phyloP scores from a whole-genome alignment of 2,113 vertebrate genomes.

The Ramphastos sulfuratus region DNA sequence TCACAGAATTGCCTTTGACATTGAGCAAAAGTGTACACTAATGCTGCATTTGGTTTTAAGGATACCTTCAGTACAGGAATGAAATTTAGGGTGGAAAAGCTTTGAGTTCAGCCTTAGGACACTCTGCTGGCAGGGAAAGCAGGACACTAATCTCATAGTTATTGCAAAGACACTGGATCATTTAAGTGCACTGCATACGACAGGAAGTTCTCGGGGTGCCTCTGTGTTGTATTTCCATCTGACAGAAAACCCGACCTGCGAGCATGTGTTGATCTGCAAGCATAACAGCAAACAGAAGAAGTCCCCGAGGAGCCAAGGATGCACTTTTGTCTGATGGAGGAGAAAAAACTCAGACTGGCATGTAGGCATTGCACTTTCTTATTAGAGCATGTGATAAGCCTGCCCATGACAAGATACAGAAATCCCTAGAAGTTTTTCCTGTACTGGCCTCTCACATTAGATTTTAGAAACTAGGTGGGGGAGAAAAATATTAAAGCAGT shows the following conservation, averaged over 20 bases:
- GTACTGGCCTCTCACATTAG: conserved; percentile 8
- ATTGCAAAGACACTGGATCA: neutral
- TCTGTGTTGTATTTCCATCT: conserved; percentile 44
- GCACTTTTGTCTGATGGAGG: conserved; percentile 47
- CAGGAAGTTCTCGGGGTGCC: neutral
- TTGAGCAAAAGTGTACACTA: neutral
- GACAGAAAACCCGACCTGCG: conserved; percentile 48
- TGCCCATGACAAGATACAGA: conserved; percentile 36
- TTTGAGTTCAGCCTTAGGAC: neutral
- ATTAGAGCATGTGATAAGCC: conserved; percentile 25
- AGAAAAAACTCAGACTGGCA: conserved; percentile 49
- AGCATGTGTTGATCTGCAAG: conserved; percentile 64
- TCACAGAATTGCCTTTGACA: neutral
- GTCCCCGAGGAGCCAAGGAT: conserved; percentile 32
- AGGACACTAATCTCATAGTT: neutral
- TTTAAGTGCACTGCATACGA: conserved; percentile 38
- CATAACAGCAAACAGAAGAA: conserved; percentile 42
- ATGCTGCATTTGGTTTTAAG: neutral
- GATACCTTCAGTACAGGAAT: neutral
- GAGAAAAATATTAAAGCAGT: conserved; percentile 42
- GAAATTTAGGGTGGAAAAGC: neutral
- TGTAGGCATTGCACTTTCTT: conserved; percentile 9
- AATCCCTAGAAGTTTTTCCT: conserved; percentile 31
- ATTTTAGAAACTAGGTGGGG: conserved; percentile 32
- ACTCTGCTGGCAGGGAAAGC: neutral